phyloP scores from a whole-genome alignment of 1,140 invertebrate species.

The Trissolcus basalis region DNA sequence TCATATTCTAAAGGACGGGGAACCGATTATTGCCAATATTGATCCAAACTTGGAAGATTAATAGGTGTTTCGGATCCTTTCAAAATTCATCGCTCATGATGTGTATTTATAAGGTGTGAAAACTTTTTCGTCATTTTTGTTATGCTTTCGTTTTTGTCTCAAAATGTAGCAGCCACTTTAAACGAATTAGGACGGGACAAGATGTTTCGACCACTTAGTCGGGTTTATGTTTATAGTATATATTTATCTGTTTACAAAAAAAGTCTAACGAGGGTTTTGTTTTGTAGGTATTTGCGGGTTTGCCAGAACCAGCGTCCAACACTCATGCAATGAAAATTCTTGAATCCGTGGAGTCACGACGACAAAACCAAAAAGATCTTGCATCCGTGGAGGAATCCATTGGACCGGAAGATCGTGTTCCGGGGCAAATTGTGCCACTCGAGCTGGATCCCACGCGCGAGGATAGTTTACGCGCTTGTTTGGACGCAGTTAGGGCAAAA shows the following conservation, averaged over 20 bases:
- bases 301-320: slow-evolving; percentile 67
- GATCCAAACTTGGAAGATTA: background rate
- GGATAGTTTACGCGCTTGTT: slow-evolving; percentile 85
- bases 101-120: too few species aligned
- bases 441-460: slow-evolving; percentile 87
- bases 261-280: background rate
- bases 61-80: background rate
- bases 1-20: slow-evolving; percentile 7
- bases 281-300: slow-evolving; percentile 82
- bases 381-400: slow-evolving; percentile 63
- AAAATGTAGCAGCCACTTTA: too few species aligned
- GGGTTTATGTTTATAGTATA: too few species aligned
- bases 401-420: slow-evolving; percentile 70
- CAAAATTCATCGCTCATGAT: too few species aligned
- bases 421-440: slow-evolving; percentile 81
- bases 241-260: too few species aligned
- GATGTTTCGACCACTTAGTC: too few species aligned
- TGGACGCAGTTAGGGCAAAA: slow-evolving; percentile 85
- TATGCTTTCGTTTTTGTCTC: too few species aligned
- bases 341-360: slow-evolving; percentile 77
- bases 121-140: too few species aligned
- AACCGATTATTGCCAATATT: slow-evolving; percentile 6
- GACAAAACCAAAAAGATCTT: slow-evolving; percentile 71
- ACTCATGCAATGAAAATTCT: slow-evolving; percentile 79
- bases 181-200: too few species aligned